Evolutionary conservation across 2,888 invertebrate genomes (phyloP).

Genomic region (Agonum fuliginosum): DNA sequence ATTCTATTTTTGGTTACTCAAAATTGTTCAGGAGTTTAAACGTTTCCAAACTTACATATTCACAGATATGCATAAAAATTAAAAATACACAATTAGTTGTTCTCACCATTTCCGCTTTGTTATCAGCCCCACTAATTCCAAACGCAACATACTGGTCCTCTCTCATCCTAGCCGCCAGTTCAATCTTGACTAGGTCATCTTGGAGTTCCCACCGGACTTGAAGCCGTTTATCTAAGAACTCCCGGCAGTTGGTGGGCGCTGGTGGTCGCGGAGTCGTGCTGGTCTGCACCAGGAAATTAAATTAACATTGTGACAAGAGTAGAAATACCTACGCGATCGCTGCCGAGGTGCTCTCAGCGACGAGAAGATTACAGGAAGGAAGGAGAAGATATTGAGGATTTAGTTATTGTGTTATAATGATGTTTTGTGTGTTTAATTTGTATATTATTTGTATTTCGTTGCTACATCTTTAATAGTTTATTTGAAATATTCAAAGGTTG

Average conservation of each 20-base stretch:
- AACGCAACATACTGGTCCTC: conserved; percentile 93
- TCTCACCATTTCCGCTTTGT: conserved; percentile 81
- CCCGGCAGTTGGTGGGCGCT: conserved; percentile 85
- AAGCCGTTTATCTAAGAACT: conserved; percentile 86
- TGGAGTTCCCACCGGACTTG: conserved; percentile 92
- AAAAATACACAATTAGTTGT: neutral
- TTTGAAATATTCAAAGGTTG: too few species aligned
- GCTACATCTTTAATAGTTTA: too few species aligned
- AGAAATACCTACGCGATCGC: conserved; percentile 13
- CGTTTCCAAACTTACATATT: too few species aligned
- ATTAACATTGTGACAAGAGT: neutral
- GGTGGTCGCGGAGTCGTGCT: conserved; percentile 83
- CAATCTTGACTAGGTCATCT: conserved; percentile 85
- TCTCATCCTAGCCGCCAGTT: conserved; percentile 84
- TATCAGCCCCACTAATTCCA: conserved; percentile 87
- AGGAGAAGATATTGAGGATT: neutral
- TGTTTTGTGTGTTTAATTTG: neutral
- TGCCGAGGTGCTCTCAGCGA: conserved; percentile 2
- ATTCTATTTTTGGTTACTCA: too few species aligned
- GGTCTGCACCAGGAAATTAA: conserved; percentile 76
- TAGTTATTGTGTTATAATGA: neutral
- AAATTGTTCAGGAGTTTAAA: too few species aligned
- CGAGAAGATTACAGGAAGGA: neutral
- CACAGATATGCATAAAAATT: neutral
- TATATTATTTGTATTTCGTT: neutral